Evolutionary conservation across 2,888 invertebrate genomes (phyloP), one percentile per base, ranked within the genome.

Genomic region (Agrotis puta): DNA sequence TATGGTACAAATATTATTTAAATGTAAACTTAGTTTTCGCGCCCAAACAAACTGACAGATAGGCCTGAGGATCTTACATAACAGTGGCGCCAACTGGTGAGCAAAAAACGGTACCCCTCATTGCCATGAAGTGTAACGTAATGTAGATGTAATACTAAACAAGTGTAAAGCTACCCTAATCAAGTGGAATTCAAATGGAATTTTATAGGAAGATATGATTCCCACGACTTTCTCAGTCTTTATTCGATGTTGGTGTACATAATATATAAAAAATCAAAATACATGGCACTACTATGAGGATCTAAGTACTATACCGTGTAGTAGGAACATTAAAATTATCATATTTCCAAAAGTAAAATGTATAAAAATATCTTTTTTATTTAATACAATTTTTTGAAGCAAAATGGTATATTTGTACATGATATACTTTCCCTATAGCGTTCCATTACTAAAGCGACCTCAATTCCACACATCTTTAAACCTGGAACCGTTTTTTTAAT

Each of bases 261-360:
- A 74, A 70, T 66, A 69, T 63, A 68, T 48, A 72, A 84, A 81
- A 85, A 87, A 81, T 87, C 82, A 68, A 88, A 91, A 92, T 84
- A 89, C 88, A 94, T 95, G 95, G 95, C 95, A 95, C 94, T 91
- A 90, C 83, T 81, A 81, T 85, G 85, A 90, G 88, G 83, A 89
- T 88, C 89, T 93, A 92, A 92, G 90, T 92, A 92, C 90, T 87
- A 90, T 76, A 89, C 85, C 87, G 86, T 87, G 90, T 93, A 94
- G 90, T 93, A 94, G 93, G 93, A 95, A 95, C 92, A 89, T 89
- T 90, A 89, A 88, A 89, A 89, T 86, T 79, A 89, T 90, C 86
- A 88, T 89, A 83, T 87, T 84, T 88, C 86, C 87, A 88, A 88
- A 91, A 93, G 90, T 88, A 87, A 93, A 92, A 89, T 78, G 82